Conservation (phyloP, 2,113 vertebrate species). For the Trochalopteron elliotii region DNA sequence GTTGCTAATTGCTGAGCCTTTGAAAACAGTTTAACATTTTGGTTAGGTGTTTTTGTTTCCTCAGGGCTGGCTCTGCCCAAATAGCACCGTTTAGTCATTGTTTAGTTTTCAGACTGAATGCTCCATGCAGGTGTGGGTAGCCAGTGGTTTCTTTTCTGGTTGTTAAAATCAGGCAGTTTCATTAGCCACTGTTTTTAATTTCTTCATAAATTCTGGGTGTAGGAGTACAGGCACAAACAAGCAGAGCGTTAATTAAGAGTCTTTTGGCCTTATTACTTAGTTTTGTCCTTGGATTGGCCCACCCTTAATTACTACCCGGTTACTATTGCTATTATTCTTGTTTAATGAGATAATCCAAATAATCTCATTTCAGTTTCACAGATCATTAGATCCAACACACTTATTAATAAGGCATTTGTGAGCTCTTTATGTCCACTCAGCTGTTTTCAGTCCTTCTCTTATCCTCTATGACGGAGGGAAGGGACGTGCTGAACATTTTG, state of each 20-base stretch:
- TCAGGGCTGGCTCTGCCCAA: not conserved
- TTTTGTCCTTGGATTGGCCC: constrained; percentile 58
- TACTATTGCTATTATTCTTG: constrained; percentile 65
- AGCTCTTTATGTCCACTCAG: constrained; percentile 51
- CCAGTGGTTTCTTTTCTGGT: not conserved
- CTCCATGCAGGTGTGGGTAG: not conserved
- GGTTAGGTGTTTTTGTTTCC: not conserved
- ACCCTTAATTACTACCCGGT: not conserved
- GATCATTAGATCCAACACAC: constrained; percentile 53
- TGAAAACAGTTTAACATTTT: not conserved
- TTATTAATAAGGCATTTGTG: constrained; percentile 64
- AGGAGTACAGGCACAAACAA: not conserved
- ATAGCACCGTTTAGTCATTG: not conserved
- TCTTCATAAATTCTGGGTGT: not conserved
- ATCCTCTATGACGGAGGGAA: not conserved
- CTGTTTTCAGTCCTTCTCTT: constrained; percentile 51
- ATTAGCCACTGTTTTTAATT: not conserved
- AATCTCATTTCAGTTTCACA: constrained; percentile 67
- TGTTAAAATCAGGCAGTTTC: not conserved
- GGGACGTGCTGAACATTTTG: not conserved
- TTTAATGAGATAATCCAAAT: constrained; percentile 70
- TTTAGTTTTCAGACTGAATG: not conserved
- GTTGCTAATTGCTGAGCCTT: not conserved
- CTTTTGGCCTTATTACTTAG: constrained; percentile 15
- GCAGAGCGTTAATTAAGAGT: not conserved